Evolutionary conservation across 2,113 vertebrate species (phyloP).

Genomic region (Dasyprocta punctata): DNA sequence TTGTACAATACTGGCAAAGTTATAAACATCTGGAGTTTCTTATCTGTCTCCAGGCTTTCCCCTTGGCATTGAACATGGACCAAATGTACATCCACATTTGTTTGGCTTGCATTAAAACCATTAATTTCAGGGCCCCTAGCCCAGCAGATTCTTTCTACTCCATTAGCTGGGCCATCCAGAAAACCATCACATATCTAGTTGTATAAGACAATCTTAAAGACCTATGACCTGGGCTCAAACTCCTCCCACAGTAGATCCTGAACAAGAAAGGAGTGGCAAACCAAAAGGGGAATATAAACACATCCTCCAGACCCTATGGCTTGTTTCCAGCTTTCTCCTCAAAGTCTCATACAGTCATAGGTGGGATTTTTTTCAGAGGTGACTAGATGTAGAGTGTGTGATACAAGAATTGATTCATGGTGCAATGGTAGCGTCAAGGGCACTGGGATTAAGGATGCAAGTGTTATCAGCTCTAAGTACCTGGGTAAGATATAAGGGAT

Average conservation of each 20-base stretch:
- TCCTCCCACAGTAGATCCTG: not conserved
- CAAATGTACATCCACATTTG: not conserved
- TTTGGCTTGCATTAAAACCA: not conserved
- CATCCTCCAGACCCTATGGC: not conserved
- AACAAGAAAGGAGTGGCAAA: not conserved
- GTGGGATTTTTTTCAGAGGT: not conserved
- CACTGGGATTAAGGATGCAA: not conserved
- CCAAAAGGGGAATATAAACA: not conserved
- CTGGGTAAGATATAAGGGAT: not conserved
- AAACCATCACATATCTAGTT: not conserved
- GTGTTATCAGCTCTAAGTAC: not conserved
- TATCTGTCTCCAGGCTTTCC: not conserved
- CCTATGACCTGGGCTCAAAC: not conserved
- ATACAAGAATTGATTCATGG: not conserved
- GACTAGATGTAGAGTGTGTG: not conserved
- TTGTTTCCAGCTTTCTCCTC: not conserved
- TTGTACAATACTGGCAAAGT: not conserved
- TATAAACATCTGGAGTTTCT: not conserved
- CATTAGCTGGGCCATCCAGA: not conserved
- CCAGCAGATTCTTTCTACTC: not conserved
- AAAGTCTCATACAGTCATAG: not conserved
- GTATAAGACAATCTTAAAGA: not conserved
- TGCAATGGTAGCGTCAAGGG: not conserved
- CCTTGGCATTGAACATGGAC: not conserved
- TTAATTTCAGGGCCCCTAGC: not conserved